phyloP scores from a whole-genome alignment of 2,113 vertebrate genomes.

The Muscicapa adusta region DNA sequence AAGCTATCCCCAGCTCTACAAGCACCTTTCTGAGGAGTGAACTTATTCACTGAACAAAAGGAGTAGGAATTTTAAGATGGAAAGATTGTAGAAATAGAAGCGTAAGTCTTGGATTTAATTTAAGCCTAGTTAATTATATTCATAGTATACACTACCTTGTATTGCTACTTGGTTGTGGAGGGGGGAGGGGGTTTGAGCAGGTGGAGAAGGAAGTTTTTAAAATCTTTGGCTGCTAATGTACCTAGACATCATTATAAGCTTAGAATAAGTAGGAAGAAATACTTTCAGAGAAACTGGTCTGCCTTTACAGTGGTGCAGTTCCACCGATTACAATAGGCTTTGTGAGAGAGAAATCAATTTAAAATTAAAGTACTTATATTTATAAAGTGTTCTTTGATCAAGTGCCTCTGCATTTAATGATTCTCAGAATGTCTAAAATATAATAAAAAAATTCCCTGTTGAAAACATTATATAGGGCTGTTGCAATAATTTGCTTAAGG shows the following conservation, averaged over 20 bases:
- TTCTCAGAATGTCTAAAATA: not conserved
- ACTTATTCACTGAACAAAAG: not conserved
- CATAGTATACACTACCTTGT: not conserved
- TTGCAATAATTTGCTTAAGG: constrained; percentile 7
- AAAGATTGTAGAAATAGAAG: not conserved
- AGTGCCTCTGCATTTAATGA: not conserved
- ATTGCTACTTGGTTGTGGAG: not conserved
- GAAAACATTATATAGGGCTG: not conserved
- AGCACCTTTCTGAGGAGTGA: not conserved
- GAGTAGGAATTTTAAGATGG: not conserved
- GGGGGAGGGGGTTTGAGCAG: not conserved
- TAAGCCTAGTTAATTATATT: not conserved
- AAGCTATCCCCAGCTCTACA: not conserved
- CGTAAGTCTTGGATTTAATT: not conserved
- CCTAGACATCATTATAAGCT: not conserved
- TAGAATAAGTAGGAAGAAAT: not conserved
- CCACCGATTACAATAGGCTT: not conserved
- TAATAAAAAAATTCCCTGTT: not conserved
- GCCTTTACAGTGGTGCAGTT: not conserved
- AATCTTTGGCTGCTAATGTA: not conserved
- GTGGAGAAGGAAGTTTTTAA: not conserved
- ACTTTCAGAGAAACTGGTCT: not conserved
- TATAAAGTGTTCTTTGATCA: constrained; percentile 3
- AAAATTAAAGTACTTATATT: constrained; percentile 16
- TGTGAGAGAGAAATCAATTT: not conserved